Base-by-base conservation (phyloP, 2,888 invertebrate species). In the Camptogramma bilineatum region DNA sequence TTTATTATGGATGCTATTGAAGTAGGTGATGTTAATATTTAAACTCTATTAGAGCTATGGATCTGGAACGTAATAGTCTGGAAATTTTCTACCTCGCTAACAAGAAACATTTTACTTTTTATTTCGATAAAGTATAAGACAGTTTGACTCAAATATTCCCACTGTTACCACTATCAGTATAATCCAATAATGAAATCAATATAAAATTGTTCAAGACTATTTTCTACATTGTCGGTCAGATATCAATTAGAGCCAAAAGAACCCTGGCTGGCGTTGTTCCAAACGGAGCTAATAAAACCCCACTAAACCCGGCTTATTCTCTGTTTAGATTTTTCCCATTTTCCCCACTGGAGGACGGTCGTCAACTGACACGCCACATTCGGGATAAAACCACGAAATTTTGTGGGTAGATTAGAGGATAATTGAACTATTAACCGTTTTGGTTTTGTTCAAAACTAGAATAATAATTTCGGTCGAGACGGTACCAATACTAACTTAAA, bases 191-290 rank as follows among this genome's bases (percentile, higher is more conserved):
- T 51, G 24, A 21, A 57, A 58, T 62, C 63, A 65, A 55, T 66
- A 62, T 52, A 44, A 31, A 79, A 78, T 79, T 72, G 76, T 71
- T 75, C 71, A 71, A 75, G 76, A 79, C 76, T 72, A 77, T 79
- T 75, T 72, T 72, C 71, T 79, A 82, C 81, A 80, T 81, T 82
- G 82, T 83, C 80, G 81, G 87, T 85, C 85, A 86, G 84, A 88
- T 89, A 90, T 91, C 91, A 91, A 91, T 91, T 91, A 91, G 86
- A 85, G 77, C 71, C 80, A 76, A 83, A 85, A 82, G 76, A 79
- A 70, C 73, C 70, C 70, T 34, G 47, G 81, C 82, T 91, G 91
- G 91, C 91, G 71, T 54, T 68, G 75, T 62, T 86, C 91, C 91
- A 91, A 91, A 82, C 81, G 75, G 81, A 79, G 82, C 84, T 83